A percentile compares a stretch with the other conserved stretches of the same genome.
Evolutionary conservation across 2,797 vertebrate species (phyloP).

Genomic region (Scomberomorus guttatus): DNA sequence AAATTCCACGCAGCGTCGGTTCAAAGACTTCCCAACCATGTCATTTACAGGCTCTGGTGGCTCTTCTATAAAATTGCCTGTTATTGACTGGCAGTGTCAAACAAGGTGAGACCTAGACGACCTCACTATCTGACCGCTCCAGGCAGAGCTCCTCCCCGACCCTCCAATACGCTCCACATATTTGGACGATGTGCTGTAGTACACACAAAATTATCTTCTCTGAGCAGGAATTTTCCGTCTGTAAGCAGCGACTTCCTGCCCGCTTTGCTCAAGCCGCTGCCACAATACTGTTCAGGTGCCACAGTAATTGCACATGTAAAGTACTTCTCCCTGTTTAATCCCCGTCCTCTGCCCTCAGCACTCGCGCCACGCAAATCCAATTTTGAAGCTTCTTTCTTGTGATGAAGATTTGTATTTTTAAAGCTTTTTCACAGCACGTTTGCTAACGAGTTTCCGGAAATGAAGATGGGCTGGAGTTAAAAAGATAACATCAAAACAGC

Average conservation of each 20-base stretch:
- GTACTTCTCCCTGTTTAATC: conserved; percentile 54
- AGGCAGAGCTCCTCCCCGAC: neutral
- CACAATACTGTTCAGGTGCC: conserved; percentile 23
- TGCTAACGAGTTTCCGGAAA: neutral
- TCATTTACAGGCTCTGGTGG: conserved; percentile 13
- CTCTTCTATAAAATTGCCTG: conserved; percentile 1
- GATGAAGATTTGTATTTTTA: conserved; percentile 21
- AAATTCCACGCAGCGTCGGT: neutral
- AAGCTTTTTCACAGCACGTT: neutral
- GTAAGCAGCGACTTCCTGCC: conserved; percentile 16
- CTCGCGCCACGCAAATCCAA: conserved; percentile 38
- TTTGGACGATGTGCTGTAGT: conserved; percentile 3
- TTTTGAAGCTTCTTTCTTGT: conserved; percentile 32
- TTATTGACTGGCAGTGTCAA: conserved; percentile 38
- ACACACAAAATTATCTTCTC: conserved; percentile 45
- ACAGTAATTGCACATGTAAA: conserved; percentile 55
- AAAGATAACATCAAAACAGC: conserved; percentile 25
- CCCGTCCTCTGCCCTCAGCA: conserved; percentile 51
- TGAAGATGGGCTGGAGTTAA: neutral
- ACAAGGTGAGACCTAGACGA: conserved; percentile 28
- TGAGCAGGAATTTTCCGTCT: conserved; percentile 37
- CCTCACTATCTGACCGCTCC: conserved; percentile 12
- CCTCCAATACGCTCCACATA: neutral
- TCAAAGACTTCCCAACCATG: conserved; percentile 11
- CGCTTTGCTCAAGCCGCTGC: conserved; percentile 25